Base-by-base conservation (phyloP, 2,888 invertebrate genomes). In the Cacoxenus indagator region DNA sequence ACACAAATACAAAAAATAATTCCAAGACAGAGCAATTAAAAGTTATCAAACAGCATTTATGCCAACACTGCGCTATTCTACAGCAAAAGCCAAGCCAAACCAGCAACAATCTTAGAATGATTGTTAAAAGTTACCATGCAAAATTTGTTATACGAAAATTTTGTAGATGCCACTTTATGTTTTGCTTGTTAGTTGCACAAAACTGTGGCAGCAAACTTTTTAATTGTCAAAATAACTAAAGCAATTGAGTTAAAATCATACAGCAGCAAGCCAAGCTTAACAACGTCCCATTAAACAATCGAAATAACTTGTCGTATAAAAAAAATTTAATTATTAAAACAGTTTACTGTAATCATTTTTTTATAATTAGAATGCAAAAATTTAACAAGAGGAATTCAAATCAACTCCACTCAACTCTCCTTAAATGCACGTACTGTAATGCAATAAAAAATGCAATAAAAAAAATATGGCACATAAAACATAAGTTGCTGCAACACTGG, bases 201-300 rank as follows among this genome's bases (percentile, higher is more conserved):
- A 31, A 31, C 31, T 11, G 14, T 37, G 37, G 4, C 37, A 37
- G 14, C 37, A 37, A 51, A 51, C 48, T 51, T 51, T 51, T 51
- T 51, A 51, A 51, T 51, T 51, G 48, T 51, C 48, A 51, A 51
- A 51, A 51, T 19, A 51, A 51, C n/a, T 19, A 22, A 19, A 51
- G 48, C 48, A 48, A 48, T 48, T 17, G 19, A 48, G 22, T 48
- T 19, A 48, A 48, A 48, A 48, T 48, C 48, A 48, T 17, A 19
- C 17, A 4, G 48, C 17, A 48, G 8, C 8, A 48, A 17, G 17
- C 17, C 2, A 48, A 48, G 31, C 14, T 37, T 37, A 8, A 37
- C 37, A 37, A 37, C 14, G 9, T 37, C 9, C 8, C 37, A 14
- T 37, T 37, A 11, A 37, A 37, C 14, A 37, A 14, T 37, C 37